phyloP scores from a whole-genome alignment of 2,797 vertebrate species.

The Cetoscarus ocellatus region DNA sequence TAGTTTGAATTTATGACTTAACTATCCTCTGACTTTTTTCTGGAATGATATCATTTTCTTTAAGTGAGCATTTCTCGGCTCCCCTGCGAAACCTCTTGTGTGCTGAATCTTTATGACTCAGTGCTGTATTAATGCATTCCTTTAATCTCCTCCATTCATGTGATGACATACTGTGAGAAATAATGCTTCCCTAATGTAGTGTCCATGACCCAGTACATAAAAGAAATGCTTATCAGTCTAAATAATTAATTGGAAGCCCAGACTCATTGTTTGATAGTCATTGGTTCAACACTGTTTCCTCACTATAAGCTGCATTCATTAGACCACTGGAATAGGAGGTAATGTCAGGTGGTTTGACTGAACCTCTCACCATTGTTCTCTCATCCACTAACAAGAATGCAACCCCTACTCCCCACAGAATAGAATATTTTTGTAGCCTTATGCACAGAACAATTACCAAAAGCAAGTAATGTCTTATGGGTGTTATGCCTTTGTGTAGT shows the following conservation, averaged over 20 bases:
- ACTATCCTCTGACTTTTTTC: no score
- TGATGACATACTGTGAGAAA: slow-evolving; percentile 11
- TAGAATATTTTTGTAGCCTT: no score
- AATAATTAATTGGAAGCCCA: slow-evolving; percentile 49
- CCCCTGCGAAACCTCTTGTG: not conserved
- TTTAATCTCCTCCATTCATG: slow-evolving; percentile 8
- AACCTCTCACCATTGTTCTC: no score
- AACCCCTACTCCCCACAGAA: no score
- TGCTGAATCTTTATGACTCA: slow-evolving; percentile 14
- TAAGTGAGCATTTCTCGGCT: not conserved
- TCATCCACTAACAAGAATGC: no score
- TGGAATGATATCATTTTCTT: no score
- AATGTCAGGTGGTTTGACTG: no score
- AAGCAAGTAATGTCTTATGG: no score
- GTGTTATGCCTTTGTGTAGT: no score
- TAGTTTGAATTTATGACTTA: no score
- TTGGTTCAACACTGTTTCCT: slow-evolving; percentile 26
- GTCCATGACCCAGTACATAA: slow-evolving; percentile 31
- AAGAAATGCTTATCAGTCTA: slow-evolving; percentile 27
- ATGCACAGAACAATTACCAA: no score
- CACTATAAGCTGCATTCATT: slow-evolving; percentile 31
- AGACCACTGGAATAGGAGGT: slow-evolving; percentile 7
- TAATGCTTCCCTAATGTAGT: slow-evolving; percentile 1
- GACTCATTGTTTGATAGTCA: slow-evolving; percentile 29
- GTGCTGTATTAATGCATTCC: slow-evolving; percentile 3